Percentiles rank a stretch among this genome's conserved stretches.
phyloP scores from a whole-genome alignment of 2,888 invertebrate genomes.

The Rotaria macrura region DNA sequence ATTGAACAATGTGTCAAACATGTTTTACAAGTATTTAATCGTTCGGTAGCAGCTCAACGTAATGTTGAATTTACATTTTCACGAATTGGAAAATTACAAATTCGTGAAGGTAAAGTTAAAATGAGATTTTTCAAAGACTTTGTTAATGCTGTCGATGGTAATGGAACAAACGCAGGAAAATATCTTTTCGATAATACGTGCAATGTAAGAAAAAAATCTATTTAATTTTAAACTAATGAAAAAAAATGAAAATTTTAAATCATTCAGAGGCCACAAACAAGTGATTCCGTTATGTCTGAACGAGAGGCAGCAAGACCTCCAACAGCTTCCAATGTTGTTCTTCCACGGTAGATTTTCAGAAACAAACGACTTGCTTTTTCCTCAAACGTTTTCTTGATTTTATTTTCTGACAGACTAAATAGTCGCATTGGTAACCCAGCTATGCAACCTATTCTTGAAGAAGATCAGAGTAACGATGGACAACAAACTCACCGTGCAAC shows the following conservation, averaged over 20 bases:
- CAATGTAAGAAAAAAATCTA: background rate
- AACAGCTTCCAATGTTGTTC: slow-evolving; percentile 42
- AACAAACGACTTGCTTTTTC: too few species aligned
- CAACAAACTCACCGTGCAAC: background rate
- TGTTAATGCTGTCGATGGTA: slow-evolving; percentile 46
- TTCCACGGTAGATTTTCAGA: slow-evolving; percentile 42
- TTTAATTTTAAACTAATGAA: background rate
- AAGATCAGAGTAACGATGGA: background rate
- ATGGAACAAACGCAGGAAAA: slow-evolving; percentile 42
- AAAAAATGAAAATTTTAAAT: background rate
- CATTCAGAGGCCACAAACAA: slow-evolving; percentile 46
- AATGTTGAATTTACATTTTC: slow-evolving; percentile 47
- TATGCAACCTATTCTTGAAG: slow-evolving; percentile 32
- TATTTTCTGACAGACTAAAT: slow-evolving; percentile 17
- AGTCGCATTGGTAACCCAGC: slow-evolving; percentile 24
- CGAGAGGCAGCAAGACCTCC: slow-evolving; percentile 39
- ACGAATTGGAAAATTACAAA: slow-evolving; percentile 46
- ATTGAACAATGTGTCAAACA: slow-evolving; percentile 48
- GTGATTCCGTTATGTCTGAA: slow-evolving; percentile 50
- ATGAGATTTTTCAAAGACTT: slow-evolving; percentile 51
- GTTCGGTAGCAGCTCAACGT: slow-evolving; percentile 41
- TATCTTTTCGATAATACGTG: background rate
- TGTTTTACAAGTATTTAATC: slow-evolving; percentile 42
- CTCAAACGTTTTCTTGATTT: background rate
- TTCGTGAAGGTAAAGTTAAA: slow-evolving; percentile 45